A percentile compares a stretch with the other conserved stretches of the same genome.
Conservation (phyloP, 2,113 vertebrate genomes). For the Xenopus borealis region DNA sequence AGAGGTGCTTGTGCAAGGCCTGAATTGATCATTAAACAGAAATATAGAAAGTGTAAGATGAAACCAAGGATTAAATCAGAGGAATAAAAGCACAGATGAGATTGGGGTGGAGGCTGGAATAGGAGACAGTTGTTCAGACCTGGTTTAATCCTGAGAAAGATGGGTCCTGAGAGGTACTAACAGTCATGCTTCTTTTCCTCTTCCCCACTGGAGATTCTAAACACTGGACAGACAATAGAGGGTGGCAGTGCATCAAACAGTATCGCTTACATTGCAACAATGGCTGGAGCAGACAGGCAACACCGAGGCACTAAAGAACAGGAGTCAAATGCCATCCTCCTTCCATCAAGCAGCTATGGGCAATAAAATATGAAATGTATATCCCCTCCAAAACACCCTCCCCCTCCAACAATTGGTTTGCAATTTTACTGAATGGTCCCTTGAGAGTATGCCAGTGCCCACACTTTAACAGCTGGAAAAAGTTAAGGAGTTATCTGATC, state of each 20-base stretch:
- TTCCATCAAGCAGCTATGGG: slow-evolving; percentile 68
- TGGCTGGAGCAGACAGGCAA: slow-evolving; percentile 94
- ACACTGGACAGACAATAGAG: slow-evolving; percentile 99
- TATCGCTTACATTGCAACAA: slow-evolving; percentile 91
- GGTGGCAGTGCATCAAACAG: slow-evolving; percentile 99
- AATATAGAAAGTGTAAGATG: slow-evolving; percentile 49
- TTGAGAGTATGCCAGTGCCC: slow-evolving; percentile 65
- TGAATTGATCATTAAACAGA: slow-evolving; percentile 66
- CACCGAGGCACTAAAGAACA: slow-evolving; percentile 83
- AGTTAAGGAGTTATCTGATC: not conserved
- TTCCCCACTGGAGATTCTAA: slow-evolving; percentile 99
- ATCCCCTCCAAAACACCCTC: no score
- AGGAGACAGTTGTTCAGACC: slow-evolving; percentile 98
- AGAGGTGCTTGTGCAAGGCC: slow-evolving; percentile 76
- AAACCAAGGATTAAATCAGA: slow-evolving; percentile 53
- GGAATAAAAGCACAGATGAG: slow-evolving; percentile 70
- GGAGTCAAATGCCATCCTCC: slow-evolving; percentile 83
- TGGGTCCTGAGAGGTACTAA: slow-evolving; percentile 99
- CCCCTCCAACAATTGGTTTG: slow-evolving; percentile 46
- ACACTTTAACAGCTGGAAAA: slow-evolving; percentile 43
- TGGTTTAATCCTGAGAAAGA: slow-evolving; percentile 99
- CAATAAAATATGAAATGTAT: not conserved
- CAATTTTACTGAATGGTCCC: slow-evolving; percentile 56
- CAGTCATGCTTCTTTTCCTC: slow-evolving; percentile 99
- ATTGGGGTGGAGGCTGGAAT: slow-evolving; percentile 84